Percentiles rank a stretch among this genome's conserved stretches.
Conservation (phyloP, 2,888 invertebrate species). For the Pseudococcus viburni region DNA sequence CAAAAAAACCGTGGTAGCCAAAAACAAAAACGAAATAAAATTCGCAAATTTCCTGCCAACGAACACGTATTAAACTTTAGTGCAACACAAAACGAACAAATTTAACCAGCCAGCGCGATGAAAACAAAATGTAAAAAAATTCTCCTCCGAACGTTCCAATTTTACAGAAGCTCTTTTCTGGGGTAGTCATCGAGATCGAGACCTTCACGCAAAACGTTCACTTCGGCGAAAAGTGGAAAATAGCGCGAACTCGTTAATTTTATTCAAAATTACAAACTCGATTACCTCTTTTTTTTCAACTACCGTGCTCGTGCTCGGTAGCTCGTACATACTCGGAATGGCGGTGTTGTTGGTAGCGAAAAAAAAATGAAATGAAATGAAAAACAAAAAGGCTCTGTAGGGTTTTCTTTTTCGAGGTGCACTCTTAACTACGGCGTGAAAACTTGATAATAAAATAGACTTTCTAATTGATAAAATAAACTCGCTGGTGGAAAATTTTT, state of each 20-base stretch:
- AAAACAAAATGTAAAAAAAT: background rate
- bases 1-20: too few relatives aligned
- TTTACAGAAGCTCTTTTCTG: background rate
- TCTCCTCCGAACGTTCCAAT: background rate
- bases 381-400: constrained; percentile 4
- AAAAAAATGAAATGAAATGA: background rate
- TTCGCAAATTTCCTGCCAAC: too few relatives aligned
- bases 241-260: constrained; percentile 23
- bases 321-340: background rate
- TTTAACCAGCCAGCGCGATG: background rate
- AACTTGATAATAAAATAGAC: constrained; percentile 6
- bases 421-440: constrained; percentile 10
- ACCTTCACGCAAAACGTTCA: background rate
- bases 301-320: background rate
- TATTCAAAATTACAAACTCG: constrained; percentile 43
- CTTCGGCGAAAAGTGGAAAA: background rate
- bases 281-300: constrained; percentile 5
- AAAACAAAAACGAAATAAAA: too few relatives aligned
- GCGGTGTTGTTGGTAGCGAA: background rate
- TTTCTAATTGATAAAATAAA: constrained; percentile 32
- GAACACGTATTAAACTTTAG: background rate
- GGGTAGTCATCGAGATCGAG: background rate
- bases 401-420: background rate
- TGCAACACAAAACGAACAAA: background rate
- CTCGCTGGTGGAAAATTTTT: background rate